Evolutionary conservation across 2,888 invertebrate genomes (phyloP).

Genomic region (Aporophyla lueneburgensis): DNA sequence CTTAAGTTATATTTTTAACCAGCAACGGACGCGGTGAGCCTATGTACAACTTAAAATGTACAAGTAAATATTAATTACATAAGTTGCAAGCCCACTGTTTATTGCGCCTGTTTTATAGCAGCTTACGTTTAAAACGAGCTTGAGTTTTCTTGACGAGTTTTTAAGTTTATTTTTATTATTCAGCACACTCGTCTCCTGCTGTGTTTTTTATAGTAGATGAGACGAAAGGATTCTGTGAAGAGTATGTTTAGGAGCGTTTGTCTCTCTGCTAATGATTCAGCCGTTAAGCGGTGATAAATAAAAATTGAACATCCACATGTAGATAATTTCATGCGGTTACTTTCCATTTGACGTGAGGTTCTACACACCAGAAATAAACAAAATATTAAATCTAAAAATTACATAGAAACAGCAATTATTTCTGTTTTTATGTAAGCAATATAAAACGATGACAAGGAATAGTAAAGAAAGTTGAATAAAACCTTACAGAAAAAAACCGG

Average conservation of each 20-base stretch:
- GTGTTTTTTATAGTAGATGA: neutral
- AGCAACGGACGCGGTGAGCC: too few relatives aligned
- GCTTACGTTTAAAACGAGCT: neutral
- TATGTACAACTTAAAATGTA: neutral
- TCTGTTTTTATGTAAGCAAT: too few relatives aligned
- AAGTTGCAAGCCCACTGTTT: slow-evolving; percentile 26
- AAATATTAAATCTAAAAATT: neutral
- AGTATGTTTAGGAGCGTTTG: too few relatives aligned
- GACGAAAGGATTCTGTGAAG: neutral
- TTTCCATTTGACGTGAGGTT: neutral
- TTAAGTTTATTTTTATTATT: neutral
- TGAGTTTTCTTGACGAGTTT: slow-evolving; percentile 8
- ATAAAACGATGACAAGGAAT: too few relatives aligned
- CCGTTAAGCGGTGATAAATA: neutral
- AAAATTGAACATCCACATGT: too few relatives aligned
- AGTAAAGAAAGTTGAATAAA: neutral
- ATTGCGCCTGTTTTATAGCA: slow-evolving; percentile 10
- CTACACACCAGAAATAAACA: neutral
- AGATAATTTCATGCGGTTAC: too few relatives aligned
- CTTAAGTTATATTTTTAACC: too few relatives aligned
- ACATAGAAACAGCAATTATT: too few relatives aligned
- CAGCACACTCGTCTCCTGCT: neutral
- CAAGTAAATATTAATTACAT: slow-evolving; percentile 28
- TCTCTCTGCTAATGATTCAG: too few relatives aligned
- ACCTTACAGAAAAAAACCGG: neutral